Conservation (phyloP, 2,797 vertebrate genomes). For the Mionectes olivaceus region DNA sequence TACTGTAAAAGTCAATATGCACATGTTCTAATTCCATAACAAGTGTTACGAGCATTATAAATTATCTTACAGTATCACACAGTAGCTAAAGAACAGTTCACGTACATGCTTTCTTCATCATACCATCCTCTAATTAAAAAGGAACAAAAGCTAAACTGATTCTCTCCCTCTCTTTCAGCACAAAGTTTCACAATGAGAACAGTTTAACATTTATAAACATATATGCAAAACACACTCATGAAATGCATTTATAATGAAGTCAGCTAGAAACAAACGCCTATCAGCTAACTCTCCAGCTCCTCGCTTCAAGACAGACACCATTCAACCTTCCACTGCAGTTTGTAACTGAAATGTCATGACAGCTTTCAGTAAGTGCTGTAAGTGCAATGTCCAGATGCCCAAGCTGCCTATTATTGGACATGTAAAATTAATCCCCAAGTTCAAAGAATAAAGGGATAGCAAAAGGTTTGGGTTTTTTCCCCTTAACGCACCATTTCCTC, state of each 20-base stretch:
- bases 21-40: neutral
- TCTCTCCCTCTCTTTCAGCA: neutral
- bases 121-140: neutral
- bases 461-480: neutral
- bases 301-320: neutral
- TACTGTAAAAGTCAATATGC: neutral
- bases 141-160: neutral
- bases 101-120: neutral
- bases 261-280: neutral
- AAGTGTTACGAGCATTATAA: neutral
- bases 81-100: neutral
- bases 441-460: neutral
- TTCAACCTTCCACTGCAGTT: neutral
- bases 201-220: neutral
- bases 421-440: neutral
- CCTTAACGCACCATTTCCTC: neutral
- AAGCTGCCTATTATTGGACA: neutral
- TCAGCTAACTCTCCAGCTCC: neutral
- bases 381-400: neutral
- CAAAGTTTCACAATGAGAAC: neutral
- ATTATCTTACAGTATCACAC: neutral
- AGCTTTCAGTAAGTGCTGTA: neutral
- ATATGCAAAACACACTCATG: neutral
- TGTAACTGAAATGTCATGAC: accelerated
- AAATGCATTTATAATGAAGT: neutral